These are phyloP conservation scores for Dynastes maya DNA, from an alignment of 2,888 invertebrate species.

Conservation along the genomic window DNA sequence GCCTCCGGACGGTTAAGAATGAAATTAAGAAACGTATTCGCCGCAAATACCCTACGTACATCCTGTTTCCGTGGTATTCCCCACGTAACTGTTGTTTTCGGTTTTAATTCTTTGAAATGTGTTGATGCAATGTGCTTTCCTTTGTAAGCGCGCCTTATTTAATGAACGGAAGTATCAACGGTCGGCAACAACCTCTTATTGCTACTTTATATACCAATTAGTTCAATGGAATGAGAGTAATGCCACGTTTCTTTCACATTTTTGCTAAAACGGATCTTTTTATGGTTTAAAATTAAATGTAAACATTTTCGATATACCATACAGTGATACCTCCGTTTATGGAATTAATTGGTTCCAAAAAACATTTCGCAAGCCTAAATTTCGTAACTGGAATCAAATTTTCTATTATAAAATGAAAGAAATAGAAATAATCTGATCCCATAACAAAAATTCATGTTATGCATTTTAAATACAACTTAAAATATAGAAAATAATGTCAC, in stretches of 20 bases:
- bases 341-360: too few species aligned
- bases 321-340: too few species aligned
- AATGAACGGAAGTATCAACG: conserved; percentile 23
- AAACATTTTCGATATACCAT: too few species aligned
- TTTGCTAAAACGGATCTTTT: neutral
- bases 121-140: conserved; percentile 20
- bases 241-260: neutral
- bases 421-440: too few species aligned
- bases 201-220: conserved; percentile 15
- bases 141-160: conserved; percentile 23
- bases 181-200: conserved; percentile 15
- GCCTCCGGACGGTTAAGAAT: conserved; percentile 31
- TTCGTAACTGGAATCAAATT: too few species aligned
- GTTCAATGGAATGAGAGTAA: neutral
- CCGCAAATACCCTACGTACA: conserved; percentile 40
- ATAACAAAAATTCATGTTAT: too few species aligned
- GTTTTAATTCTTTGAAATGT: conserved; percentile 36
- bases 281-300: too few species aligned
- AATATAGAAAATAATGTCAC: too few species aligned
- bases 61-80: conserved; percentile 46
- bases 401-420: too few species aligned
- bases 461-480: too few species aligned
- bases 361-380: too few species aligned
- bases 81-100: conserved; percentile 36
- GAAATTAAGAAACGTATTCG: conserved; percentile 40